phyloP scores from a whole-genome alignment of 2,888 invertebrate genomes.

The Xylota segnis region DNA sequence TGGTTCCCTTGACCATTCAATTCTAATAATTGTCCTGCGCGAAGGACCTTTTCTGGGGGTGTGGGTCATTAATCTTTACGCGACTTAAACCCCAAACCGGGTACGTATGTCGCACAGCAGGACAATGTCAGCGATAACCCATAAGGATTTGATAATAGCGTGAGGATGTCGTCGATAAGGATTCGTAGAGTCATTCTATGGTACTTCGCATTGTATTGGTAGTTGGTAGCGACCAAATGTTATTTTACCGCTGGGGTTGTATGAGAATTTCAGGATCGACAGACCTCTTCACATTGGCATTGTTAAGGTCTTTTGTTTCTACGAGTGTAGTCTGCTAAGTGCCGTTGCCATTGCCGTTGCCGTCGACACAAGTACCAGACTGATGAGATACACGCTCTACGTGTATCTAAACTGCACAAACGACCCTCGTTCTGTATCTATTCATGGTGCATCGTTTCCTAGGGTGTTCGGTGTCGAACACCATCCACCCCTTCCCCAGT shows the following conservation, averaged over 20 bases:
- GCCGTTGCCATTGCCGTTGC: constrained; percentile 25
- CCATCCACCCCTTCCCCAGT: constrained; percentile 1
- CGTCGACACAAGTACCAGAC: constrained; percentile 26
- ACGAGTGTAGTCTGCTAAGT: constrained; percentile 42
- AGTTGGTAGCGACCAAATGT: constrained; percentile 29
- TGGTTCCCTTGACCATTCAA: constrained; percentile 29
- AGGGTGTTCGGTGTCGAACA: background rate
- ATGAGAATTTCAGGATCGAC: constrained; percentile 48
- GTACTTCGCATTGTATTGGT: constrained; percentile 65
- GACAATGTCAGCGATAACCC: constrained; percentile 45
- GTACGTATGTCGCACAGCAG: constrained; percentile 41
- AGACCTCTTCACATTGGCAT: constrained; percentile 44
- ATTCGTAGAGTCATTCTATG: constrained; percentile 36
- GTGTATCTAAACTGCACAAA: constrained; percentile 44
- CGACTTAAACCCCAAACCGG: constrained; percentile 11
- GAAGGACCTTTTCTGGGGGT: constrained; percentile 10
- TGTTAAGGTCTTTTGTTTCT: constrained; percentile 53
- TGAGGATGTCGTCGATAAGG: constrained; percentile 60
- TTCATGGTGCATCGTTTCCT: constrained; percentile 19
- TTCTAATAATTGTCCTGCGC: constrained; percentile 37
- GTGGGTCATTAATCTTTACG: constrained; percentile 40
- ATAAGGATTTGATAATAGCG: constrained; percentile 42
- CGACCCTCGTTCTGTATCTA: constrained; percentile 27
- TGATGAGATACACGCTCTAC: constrained; percentile 29
- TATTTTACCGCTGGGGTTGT: background rate